Conservation (phyloP, 2,113 vertebrate genomes). For the Tylochromis polylepis region DNA sequence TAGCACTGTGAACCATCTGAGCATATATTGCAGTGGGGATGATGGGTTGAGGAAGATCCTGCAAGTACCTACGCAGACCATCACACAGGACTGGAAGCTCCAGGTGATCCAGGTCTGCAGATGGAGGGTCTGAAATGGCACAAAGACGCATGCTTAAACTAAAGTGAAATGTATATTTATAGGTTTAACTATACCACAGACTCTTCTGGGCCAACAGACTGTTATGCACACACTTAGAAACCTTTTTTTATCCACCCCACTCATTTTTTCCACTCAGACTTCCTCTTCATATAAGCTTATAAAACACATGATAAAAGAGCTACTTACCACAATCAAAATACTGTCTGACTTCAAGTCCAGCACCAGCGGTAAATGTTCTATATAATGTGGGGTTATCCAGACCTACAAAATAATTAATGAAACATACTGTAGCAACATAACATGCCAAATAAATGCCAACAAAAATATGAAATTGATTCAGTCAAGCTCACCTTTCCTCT, state of each 20-base stretch:
- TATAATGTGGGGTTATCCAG: conserved; percentile 89
- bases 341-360: conserved; percentile 82
- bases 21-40: conserved; percentile 80
- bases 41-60: conserved; percentile 93
- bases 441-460: background rate
- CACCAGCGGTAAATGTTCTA: conserved; percentile 82
- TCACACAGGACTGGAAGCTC: conserved; percentile 86
- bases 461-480: background rate
- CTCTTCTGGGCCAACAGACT: background rate
- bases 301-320: background rate
- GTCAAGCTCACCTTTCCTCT: conserved; percentile 85
- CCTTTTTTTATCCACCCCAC: background rate
- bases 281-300: background rate
- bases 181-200: background rate
- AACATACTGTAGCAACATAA: background rate
- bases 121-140: conserved; percentile 71
- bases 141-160: background rate
- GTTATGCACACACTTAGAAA: background rate
- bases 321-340: conserved; percentile 86
- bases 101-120: conserved; percentile 81
- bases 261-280: background rate
- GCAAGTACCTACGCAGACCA: conserved; percentile 85
- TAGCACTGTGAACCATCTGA: conserved; percentile 84
- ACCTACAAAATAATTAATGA: conserved; percentile 66
- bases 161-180: background rate